phyloP scores from a whole-genome alignment of 2,113 vertebrate genomes.

The Paracanthobrama guichenoti region DNA sequence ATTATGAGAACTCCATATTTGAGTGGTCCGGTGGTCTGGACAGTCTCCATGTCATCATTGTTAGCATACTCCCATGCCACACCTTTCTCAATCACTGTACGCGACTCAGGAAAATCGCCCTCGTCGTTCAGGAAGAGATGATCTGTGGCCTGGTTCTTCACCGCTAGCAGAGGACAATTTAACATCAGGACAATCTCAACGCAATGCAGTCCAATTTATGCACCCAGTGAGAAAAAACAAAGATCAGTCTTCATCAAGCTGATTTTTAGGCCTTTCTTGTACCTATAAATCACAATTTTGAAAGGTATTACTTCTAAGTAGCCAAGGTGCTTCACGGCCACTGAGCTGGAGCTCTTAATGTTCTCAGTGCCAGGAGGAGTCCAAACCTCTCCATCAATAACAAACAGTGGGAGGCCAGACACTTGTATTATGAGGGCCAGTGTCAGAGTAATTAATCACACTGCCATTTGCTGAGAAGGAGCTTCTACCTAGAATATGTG shows the following conservation, averaged over 20 bases:
- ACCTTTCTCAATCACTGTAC: conserved; percentile 87
- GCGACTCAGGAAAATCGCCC: conserved; percentile 80
- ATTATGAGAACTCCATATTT: conserved; percentile 82
- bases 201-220: neutral
- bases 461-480: neutral
- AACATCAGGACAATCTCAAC: neutral
- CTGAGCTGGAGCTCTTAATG: conserved; percentile 34
- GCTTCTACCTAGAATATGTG: conserved; percentile 85
- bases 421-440: conserved; percentile 29
- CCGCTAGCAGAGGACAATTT: conserved; percentile 69
- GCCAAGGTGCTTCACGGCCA: conserved; percentile 33
- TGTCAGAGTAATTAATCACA: conserved; percentile 34
- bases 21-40: conserved; percentile 89
- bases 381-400: conserved; percentile 51
- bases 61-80: conserved; percentile 90
- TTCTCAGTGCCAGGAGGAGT: conserved; percentile 40
- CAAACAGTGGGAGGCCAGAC: conserved; percentile 37
- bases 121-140: conserved; percentile 87
- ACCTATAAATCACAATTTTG: conserved; percentile 43
- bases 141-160: conserved; percentile 89
- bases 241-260: conserved; percentile 25
- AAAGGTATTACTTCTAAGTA: conserved; percentile 34
- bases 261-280: conserved; percentile 28
- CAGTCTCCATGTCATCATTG: conserved; percentile 79
- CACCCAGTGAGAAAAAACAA: neutral